Evolutionary conservation across 1,140 invertebrate genomes (phyloP).

Genomic region (Pogonognathellus flavescens): DNA sequence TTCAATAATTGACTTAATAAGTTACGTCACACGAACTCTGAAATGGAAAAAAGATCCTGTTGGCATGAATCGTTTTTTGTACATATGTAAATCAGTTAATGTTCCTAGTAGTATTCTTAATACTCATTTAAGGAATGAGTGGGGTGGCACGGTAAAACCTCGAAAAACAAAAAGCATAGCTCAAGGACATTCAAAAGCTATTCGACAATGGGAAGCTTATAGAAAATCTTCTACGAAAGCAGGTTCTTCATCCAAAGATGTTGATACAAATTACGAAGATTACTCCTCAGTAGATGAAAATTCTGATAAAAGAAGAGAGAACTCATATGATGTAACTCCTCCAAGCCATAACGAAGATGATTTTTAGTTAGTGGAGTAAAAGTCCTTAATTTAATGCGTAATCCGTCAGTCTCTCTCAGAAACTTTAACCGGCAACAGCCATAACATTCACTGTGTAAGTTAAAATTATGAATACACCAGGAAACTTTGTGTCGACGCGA

Average conservation of each 20-base stretch:
- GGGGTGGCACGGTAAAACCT: neutral
- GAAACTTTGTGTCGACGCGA: neutral
- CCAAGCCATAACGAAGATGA: neutral
- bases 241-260: too few species aligned
- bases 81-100: neutral
- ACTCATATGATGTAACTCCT: neutral
- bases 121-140: neutral
- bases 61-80: conserved; percentile 1
- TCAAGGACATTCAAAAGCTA: neutral
- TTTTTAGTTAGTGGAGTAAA: neutral
- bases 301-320: neutral
- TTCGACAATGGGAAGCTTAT: neutral
- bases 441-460: neutral
- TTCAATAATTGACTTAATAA: neutral
- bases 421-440: neutral
- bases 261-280: neutral
- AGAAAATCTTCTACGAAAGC: neutral
- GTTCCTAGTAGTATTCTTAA: neutral
- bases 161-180: neutral
- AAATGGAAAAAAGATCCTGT: neutral
- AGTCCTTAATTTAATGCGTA: neutral
- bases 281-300: neutral
- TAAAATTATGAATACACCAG: too few species aligned
- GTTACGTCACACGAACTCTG: neutral
- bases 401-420: neutral